Conservation (phyloP, 2,113 vertebrate genomes). For the Polypterus senegalus region DNA sequence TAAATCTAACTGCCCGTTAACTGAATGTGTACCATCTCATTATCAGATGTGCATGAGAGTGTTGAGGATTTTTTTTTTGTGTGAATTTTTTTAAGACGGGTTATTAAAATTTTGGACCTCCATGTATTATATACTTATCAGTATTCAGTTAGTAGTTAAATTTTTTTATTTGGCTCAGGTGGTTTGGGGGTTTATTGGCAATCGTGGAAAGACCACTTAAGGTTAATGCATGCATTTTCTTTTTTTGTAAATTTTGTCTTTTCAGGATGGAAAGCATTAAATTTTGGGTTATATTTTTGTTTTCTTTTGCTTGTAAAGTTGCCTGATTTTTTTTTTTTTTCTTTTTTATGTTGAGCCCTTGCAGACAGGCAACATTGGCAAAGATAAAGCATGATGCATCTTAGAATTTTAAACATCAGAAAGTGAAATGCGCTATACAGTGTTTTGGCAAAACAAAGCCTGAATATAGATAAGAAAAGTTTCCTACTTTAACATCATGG, state of each 20-base stretch:
- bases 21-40: too few species aligned
- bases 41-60: too few species aligned
- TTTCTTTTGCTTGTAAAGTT: constrained; percentile 32
- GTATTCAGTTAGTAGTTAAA: too few species aligned
- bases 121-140: too few species aligned
- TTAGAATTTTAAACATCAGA: constrained; percentile 15
- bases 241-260: constrained; percentile 15
- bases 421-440: constrained; percentile 6
- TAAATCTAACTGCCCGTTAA: too few species aligned
- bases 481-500: constrained; percentile 26
- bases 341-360: constrained; percentile 62
- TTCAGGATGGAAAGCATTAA: constrained; percentile 10
- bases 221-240: constrained; percentile 14
- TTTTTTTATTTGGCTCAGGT: too few species aligned
- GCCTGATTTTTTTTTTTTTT: constrained; percentile 33
- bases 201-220: constrained; percentile 10
- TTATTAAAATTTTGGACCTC: too few species aligned
- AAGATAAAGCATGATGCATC: constrained; percentile 71
- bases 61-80: too few species aligned
- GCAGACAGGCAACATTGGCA: constrained; percentile 95
- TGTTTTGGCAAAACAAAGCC: constrained; percentile 4
- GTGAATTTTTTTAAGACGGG: too few species aligned
- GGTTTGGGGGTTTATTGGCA: too few species aligned
- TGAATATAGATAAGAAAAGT: constrained; percentile 12
- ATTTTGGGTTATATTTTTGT: constrained; percentile 14